These are phyloP conservation scores for Drosophila mayri DNA, from an alignment of 1,140 invertebrate genomes.

Conservation along the genomic window DNA sequence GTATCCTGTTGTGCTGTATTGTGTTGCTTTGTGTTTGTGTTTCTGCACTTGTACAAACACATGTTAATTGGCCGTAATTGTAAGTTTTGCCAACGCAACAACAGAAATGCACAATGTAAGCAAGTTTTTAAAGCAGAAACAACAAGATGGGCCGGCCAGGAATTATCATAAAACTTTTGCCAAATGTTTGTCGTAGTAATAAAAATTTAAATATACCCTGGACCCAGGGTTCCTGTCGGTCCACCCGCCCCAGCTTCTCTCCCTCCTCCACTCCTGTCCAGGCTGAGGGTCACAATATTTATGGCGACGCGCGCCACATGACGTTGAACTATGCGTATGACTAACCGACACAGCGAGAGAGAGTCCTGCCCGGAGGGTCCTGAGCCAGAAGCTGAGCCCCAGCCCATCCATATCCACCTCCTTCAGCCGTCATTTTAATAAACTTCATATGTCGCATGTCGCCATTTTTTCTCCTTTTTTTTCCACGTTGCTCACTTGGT, in stretches of 20 bases:
- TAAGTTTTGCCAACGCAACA: conserved; percentile 67
- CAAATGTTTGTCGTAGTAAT: conserved; percentile 73
- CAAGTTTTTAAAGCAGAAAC: conserved; percentile 61
- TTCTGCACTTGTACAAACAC: conserved; percentile 81
- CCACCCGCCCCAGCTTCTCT: not conserved
- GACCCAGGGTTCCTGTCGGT: conserved; percentile 8
- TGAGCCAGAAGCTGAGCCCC: conserved; percentile 6
- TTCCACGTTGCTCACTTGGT: conserved; percentile 51
- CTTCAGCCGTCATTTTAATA: conserved; percentile 76
- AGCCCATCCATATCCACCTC: conserved; percentile 43
- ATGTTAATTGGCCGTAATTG: conserved; percentile 83
- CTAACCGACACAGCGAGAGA: conserved; percentile 35
- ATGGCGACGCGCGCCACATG: conserved; percentile 75
- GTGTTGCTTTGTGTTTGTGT: conserved; percentile 66
- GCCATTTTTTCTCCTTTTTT: conserved; percentile 69
- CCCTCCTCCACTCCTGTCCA: conserved; percentile 1
- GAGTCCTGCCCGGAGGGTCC: conserved; percentile 8
- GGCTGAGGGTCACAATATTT: conserved; percentile 70
- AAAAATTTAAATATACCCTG: conserved; percentile 71
- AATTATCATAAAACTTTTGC: conserved; percentile 74
- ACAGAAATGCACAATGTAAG: conserved; percentile 63
- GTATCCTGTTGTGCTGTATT: not conserved
- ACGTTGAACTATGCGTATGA: conserved; percentile 80
- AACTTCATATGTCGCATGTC: conserved; percentile 84
- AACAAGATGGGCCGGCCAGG: conserved; percentile 50